Base-by-base conservation (phyloP, 2,113 vertebrate genomes). In the Natator depressus region DNA sequence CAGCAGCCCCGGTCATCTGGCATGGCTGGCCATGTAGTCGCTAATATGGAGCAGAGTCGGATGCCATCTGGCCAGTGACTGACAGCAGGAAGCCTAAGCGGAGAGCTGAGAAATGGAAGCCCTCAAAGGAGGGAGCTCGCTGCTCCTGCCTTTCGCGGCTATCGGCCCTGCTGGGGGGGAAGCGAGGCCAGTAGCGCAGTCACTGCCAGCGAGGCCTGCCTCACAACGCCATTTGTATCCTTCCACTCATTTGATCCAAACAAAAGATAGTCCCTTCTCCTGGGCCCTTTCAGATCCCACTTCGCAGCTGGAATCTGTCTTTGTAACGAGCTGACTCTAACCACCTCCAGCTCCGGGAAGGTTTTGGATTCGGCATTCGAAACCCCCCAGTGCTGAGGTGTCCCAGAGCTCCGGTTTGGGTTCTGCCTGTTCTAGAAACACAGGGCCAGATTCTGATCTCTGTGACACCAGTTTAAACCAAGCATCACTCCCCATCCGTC, bases 111-210 rank as follows among this genome's bases (percentile, higher is more conserved):
- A 83, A 84, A 38, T 1, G 0, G 51, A 87, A 91, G 72, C 46
- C 72, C 9, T 0, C 4, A 2, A 57, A 82, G 86, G 57, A 91
- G 87, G 89, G 94, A 87, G 88, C 51, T 8, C 51, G 87, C 76
- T 89, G 90, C 89, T 95, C 94, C 94, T 89, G 89, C 93, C 47
- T 87, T 92, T 92, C 83, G 57, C 94, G 94, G 90, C 93, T 85
- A 3, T 92, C 0, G 0, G n/a, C 86, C 91, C 81, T 22, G 22
- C 55, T 90, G 54, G 50, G 54, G 38, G 82, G 89, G 49, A 53
- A 83, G 29, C 25, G 17, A 65, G 35, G 47, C 83, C 79, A 19
- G 20, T 35, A 85, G 54, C 22, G 78, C 69, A 12, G 2, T 85
- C 7, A 1, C 38, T 91, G 92, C 85, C 95, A 90, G 90, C 84